These are phyloP conservation scores for Macrophya alboannulata DNA, from an alignment of 2,888 invertebrate species.

Conservation along the genomic window DNA sequence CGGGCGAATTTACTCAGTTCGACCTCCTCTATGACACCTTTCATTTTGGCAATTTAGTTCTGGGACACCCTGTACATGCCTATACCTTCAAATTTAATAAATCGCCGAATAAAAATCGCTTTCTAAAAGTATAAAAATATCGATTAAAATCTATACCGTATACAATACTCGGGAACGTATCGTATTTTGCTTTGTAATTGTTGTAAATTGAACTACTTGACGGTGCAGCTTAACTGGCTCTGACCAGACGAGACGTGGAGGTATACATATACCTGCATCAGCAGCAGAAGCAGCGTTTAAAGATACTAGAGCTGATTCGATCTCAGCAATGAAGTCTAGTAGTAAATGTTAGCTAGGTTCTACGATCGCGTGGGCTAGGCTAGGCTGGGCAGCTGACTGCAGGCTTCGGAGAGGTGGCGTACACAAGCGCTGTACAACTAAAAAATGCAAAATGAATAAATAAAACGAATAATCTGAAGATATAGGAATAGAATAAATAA, in stretches of 20 bases:
- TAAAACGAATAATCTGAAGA: neutral
- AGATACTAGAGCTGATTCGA: conserved; percentile 38
- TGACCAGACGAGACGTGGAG: neutral
- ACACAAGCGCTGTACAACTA: neutral
- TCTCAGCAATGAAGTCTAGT: conserved; percentile 12
- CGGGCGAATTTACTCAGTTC: too few relatives aligned
- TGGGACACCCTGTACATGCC: too few relatives aligned
- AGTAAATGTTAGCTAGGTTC: neutral
- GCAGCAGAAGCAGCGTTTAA: conserved; percentile 8
- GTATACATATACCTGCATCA: neutral
- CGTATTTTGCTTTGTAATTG: conserved; percentile 72
- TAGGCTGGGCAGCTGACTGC: neutral
- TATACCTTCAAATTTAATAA: too few relatives aligned
- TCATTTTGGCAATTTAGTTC: too few relatives aligned
- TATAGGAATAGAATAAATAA: neutral
- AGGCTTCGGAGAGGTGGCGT: conserved; percentile 1
- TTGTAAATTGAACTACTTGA: conserved; percentile 69
- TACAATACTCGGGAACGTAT: too few relatives aligned
- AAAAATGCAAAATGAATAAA: too few relatives aligned
- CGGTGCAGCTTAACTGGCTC: conserved; percentile 41
- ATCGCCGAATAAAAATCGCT: neutral
- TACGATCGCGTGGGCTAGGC: conserved; percentile 38
- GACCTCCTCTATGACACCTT: too few relatives aligned
- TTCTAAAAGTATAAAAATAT: neutral
- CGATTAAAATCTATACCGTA: neutral